Conservation (phyloP, 92 coral and sea anemone species). For the Palythoa heliodiscus region DNA sequence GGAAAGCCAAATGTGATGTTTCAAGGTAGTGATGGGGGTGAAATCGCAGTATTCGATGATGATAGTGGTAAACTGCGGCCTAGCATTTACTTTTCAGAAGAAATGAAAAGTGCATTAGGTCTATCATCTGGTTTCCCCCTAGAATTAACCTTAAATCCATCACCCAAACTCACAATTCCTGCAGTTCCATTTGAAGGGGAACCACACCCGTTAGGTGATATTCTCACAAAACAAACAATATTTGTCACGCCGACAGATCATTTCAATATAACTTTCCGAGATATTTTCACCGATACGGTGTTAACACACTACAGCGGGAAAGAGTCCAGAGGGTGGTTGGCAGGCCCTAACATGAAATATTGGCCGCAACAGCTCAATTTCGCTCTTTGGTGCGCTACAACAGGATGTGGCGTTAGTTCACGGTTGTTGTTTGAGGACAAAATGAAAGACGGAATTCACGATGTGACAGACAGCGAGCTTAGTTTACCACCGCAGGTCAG, state of each 20-base stretch:
- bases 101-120: slow-evolving; percentile 13
- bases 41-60: slow-evolving; percentile 29
- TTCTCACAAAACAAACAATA: slow-evolving; percentile 45
- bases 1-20: slow-evolving; percentile 20
- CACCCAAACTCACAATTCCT: slow-evolving; percentile 14
- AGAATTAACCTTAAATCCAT: slow-evolving; percentile 25
- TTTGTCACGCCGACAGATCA: slow-evolving; percentile 17
- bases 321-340: slow-evolving; percentile 28
- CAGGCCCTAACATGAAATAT: slow-evolving; percentile 11
- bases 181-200: slow-evolving; percentile 8
- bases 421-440: too few relatives aligned
- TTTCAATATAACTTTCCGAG: slow-evolving; percentile 5
- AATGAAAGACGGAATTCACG: too few relatives aligned
- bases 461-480: slow-evolving; percentile 17
- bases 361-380: too few relatives aligned
- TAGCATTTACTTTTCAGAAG: slow-evolving; percentile 13
- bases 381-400: slow-evolving; percentile 26
- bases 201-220: slow-evolving; percentile 11
- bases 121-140: neutral
- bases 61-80: slow-evolving; percentile 7
- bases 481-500: neutral
- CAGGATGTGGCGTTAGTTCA: slow-evolving; percentile 18
- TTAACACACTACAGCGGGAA: neutral
- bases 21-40: slow-evolving; percentile 6
- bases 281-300: slow-evolving; percentile 15